Conservation (phyloP, 2,888 invertebrate genomes). For the Mimachlamys varia region DNA sequence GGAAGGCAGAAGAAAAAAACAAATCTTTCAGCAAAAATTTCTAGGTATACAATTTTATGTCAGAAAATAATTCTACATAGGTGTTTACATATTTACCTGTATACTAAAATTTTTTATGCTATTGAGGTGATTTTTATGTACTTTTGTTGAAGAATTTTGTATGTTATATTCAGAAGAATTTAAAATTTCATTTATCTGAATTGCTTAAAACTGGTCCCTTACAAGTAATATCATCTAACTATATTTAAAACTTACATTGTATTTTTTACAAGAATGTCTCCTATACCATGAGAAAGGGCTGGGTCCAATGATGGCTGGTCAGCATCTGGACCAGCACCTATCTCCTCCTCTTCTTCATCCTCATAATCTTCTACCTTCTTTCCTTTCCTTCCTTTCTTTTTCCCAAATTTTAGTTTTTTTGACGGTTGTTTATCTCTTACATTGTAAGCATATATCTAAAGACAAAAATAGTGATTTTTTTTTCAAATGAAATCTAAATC, state of each 20-base stretch:
- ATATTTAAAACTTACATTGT: conserved; percentile 51
- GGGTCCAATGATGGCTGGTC: conserved; percentile 44
- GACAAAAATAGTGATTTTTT: not conserved
- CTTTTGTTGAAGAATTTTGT: too few relatives aligned
- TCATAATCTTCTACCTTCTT: conserved; percentile 44
- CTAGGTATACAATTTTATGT: too few relatives aligned
- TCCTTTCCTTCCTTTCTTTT: conserved; percentile 38
- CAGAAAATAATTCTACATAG: too few relatives aligned
- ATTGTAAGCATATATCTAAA: conserved; percentile 28
- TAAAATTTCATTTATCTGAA: too few relatives aligned
- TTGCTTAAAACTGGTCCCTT: too few relatives aligned
- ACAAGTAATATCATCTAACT: not conserved
- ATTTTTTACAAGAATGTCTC: conserved; percentile 62
- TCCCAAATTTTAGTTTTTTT: conserved; percentile 46
- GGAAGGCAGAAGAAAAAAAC: too few relatives aligned
- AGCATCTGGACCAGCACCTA: not conserved
- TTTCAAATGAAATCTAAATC: too few relatives aligned
- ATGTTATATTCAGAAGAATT: too few relatives aligned
- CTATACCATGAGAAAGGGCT: conserved; percentile 58
- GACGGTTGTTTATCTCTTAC: not conserved
- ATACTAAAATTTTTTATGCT: too few relatives aligned
- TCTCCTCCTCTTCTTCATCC: conserved; percentile 48
- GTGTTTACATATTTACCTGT: too few relatives aligned
- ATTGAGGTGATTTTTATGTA: too few relatives aligned
- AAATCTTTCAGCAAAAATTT: too few relatives aligned